Conservation (phyloP, 2,113 vertebrate genomes). For the Spea bombifrons region DNA sequence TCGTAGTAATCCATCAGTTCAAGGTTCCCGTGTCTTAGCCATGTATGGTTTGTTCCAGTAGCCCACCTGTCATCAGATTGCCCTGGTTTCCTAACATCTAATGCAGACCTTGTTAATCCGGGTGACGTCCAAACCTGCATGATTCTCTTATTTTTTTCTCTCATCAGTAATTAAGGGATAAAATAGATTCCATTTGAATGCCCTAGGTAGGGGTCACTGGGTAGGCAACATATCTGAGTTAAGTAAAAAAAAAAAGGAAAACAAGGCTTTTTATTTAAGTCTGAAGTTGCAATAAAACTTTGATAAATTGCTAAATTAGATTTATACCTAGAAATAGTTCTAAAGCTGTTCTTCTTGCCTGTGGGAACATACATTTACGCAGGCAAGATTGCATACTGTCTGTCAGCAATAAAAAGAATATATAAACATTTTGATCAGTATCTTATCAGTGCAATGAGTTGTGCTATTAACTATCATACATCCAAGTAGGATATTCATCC, state of each 20-base stretch:
- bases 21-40: no score
- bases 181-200: no score
- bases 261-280: slow-evolving; percentile 7
- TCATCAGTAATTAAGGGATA: no score
- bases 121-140: no score
- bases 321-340: slow-evolving; percentile 43
- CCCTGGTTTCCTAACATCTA: no score
- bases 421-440: slow-evolving; percentile 46
- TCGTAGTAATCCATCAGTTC: no score
- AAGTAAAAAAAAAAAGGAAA: not conserved
- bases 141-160: no score
- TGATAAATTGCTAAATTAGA: slow-evolving; percentile 40
- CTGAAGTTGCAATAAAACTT: slow-evolving; percentile 35
- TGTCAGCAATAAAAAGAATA: slow-evolving; percentile 44
- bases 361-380: slow-evolving; percentile 41
- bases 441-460: slow-evolving; percentile 38
- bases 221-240: slow-evolving; percentile 12
- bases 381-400: slow-evolving; percentile 33
- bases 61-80: no score
- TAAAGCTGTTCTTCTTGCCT: slow-evolving; percentile 34
- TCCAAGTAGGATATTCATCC: slow-evolving; percentile 42
- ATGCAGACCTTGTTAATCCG: no score
- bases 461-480: slow-evolving; percentile 44
- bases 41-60: no score
- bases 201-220: not conserved